Conservation (phyloP, 2,888 invertebrate genomes). For the Ophioninae sp. region DNA sequence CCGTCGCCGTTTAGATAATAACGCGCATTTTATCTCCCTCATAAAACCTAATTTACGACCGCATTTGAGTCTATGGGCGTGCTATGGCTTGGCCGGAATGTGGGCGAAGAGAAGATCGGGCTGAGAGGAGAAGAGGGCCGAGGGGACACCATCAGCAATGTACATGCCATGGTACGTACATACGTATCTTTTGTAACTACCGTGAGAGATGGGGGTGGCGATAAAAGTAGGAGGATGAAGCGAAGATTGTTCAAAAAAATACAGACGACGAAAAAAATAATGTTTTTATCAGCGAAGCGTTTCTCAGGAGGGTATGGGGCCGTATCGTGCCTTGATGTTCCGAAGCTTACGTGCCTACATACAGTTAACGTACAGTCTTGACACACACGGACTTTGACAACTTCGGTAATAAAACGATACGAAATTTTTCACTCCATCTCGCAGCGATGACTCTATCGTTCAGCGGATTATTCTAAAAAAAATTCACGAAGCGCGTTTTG, state of each 20-base stretch:
- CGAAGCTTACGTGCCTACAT: conserved; percentile 25
- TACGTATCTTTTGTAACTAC: conserved; percentile 51
- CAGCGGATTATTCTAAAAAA: background rate
- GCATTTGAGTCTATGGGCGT: conserved; percentile 78
- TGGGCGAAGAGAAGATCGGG: conserved; percentile 63
- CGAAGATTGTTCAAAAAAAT: conserved; percentile 11
- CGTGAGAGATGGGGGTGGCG: conserved; percentile 38
- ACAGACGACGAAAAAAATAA: conserved; percentile 26
- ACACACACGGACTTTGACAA: background rate
- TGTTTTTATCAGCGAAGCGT: conserved; percentile 43
- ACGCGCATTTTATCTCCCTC: conserved; percentile 81
- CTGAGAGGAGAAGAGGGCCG: conserved; percentile 15
- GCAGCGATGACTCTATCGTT: background rate
- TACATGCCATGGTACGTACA: conserved; percentile 32
- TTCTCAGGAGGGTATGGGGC: conserved; percentile 20
- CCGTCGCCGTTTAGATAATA: conserved; percentile 81
- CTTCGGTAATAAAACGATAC: background rate
- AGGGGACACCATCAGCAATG: conserved; percentile 38
- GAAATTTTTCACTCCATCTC: background rate
- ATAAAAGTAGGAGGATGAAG: conserved; percentile 19
- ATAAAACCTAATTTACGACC: conserved; percentile 80
- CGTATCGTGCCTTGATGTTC: conserved; percentile 13
- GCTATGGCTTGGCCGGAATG: conserved; percentile 75
- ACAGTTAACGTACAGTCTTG: background rate
- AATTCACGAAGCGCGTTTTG: background rate